These are phyloP conservation scores for Mobula hypostoma DNA, from an alignment of 2,113 vertebrate species.

Conservation along the genomic window DNA sequence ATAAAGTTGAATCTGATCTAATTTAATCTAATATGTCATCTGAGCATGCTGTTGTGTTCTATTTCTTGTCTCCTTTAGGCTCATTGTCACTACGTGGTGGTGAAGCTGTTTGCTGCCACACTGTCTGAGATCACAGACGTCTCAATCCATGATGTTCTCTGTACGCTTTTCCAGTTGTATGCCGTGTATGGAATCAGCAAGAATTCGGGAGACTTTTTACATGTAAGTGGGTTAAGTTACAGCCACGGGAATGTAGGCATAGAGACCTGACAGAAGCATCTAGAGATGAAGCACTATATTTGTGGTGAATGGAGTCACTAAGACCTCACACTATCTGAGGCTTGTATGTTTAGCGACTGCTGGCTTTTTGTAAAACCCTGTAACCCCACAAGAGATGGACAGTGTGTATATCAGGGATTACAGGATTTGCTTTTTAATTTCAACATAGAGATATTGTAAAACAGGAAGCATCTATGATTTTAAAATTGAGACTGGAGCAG, in stretches of 20 bases:
- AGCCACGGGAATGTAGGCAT: neutral
- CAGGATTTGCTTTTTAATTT: neutral
- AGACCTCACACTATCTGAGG: neutral
- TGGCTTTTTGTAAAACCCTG: neutral
- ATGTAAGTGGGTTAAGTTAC: conserved; percentile 58
- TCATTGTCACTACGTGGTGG: conserved; percentile 88
- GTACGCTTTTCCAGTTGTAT: conserved; percentile 75
- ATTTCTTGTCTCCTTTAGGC: conserved; percentile 56
- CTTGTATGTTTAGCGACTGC: neutral
- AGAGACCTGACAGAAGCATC: neutral
- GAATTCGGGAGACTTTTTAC: conserved; percentile 82
- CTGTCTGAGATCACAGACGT: conserved; percentile 65
- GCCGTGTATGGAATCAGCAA: conserved; percentile 72
- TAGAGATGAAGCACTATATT: neutral
- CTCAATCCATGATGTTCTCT: conserved; percentile 64
- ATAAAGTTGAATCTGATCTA: too few species aligned
- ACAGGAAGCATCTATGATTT: neutral
- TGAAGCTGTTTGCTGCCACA: conserved; percentile 81
- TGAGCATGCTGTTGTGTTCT: neutral
- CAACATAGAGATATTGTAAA: neutral
- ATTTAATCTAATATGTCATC: neutral
- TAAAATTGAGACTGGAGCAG: neutral
- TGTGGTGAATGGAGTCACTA: neutral
- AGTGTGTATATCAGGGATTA: neutral
- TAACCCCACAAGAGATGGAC: neutral